Evolutionary conservation across 1,140 invertebrate species (phyloP).

Genomic region (Procambarus clarkii): DNA sequence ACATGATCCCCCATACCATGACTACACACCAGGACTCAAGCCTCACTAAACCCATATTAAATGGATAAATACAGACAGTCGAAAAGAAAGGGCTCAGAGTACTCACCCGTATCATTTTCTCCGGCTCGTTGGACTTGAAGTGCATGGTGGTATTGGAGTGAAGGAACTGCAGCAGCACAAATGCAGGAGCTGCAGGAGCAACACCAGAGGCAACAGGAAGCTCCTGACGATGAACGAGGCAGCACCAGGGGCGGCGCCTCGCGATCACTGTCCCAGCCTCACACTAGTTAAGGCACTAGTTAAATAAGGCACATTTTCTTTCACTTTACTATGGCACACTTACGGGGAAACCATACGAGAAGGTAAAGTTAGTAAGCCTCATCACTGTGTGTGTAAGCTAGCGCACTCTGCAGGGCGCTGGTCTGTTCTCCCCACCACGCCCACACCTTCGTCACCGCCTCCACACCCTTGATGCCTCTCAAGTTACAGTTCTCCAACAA

Average conservation of each 20-base stretch:
- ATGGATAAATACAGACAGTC: too few relatives aligned
- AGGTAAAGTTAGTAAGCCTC: too few relatives aligned
- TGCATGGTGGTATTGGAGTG: slow-evolving; percentile 20
- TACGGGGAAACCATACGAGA: neutral
- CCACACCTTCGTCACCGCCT: neutral
- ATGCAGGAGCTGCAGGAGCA: neutral
- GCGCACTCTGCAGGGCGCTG: too few relatives aligned
- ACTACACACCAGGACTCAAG: too few relatives aligned
- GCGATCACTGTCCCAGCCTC: neutral
- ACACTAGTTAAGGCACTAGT: neutral
- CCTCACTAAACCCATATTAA: too few relatives aligned
- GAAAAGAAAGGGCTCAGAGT: neutral
- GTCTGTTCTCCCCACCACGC: neutral
- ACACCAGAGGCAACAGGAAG: neutral
- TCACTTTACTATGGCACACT: slow-evolving; percentile 1
- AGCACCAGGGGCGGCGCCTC: neutral
- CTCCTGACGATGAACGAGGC: neutral
- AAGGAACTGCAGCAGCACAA: neutral
- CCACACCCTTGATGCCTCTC: too few relatives aligned
- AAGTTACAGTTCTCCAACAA: too few relatives aligned
- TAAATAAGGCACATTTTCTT: neutral
- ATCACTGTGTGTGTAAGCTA: too few relatives aligned
- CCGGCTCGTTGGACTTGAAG: slow-evolving; percentile 49
- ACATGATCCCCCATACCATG: too few relatives aligned
- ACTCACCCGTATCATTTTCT: slow-evolving; percentile 49